Evolutionary conservation across 1,140 invertebrate genomes (phyloP), one percentile per base, ranked within the genome.

Genomic region (Phortica variegata): DNA sequence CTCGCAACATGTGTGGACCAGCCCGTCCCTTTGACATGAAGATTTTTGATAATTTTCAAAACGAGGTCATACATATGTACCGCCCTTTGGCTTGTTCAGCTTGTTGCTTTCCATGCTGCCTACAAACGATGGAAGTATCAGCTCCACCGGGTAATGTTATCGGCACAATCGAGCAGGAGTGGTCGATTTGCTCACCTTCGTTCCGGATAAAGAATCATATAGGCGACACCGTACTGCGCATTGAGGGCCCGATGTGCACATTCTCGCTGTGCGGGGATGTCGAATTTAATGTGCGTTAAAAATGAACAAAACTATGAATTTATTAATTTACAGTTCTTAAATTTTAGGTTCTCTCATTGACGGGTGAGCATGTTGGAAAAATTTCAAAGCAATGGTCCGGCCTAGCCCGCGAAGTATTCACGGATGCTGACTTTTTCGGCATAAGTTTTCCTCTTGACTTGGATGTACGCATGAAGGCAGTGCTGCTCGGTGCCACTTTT

Each of bases 221-320:
- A 7, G 90, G 87, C 17, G 84, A 92, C 41, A 84, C 84, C 0
- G 85, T 95, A 2, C 77, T 96, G 5, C 81, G 80, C 49, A 89
- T 97, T 57, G 86, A 91, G 74, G 93, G 93, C 4, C 92, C 93
- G 0, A 75, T 90, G 32, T 92, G 88, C 75, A 88, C 87, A 1
- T 87, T 83, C 61, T 85, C 83, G 34, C 81, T 91, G 19, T 93
- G 89, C 77, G 89, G 89, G 8, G 87, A 92, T 65, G 87, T 93
- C 2, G 85, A 85, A 54, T 86, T 85, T 62, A 77, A 85, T 59
- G 82, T 85, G 42, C 78, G 55, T 49, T 10, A 13, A 16, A 10
- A 9, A n/a, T 3, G 3, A 26, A 33, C 5, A 16, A n/a, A 23
- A 1, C 26, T 21, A 16, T 34, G 6, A 12, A 26, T 36, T 31